Evolutionary conservation across 2,888 invertebrate genomes (phyloP), one percentile per base, ranked within the genome.

Genomic region (Hirudinaria manillensis): DNA sequence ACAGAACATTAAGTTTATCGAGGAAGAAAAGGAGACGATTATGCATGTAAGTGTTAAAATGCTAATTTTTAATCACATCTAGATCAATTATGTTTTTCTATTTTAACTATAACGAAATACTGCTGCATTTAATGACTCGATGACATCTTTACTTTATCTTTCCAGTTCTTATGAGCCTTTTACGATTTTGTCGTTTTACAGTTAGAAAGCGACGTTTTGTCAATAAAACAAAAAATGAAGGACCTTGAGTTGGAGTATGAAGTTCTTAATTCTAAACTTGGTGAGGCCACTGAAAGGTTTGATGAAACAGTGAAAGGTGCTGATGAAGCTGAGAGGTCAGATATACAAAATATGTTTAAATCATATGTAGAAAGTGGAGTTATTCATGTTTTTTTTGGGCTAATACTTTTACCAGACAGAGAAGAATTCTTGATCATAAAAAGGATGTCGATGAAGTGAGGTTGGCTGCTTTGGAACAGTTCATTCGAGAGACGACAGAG

Each of bases 231-330:
- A 21, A 70, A 36, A 55, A 55, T 75, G 55, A 56, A 75, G 34
- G 32, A 32, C 21, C 45, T 34, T 38, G 71, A 53, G 27, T 32
- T 38, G 27, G 75, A 75, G 32, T 71, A 66, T 34, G 75, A 71
- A 71, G 55, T 72, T 7, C 53, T 75, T n/a, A 65, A 72, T 61
- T 38, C 51, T 13, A 75, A 72, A 34, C 38, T 72, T 19, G 72
- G 36, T 36, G 72, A 71, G 27, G 72, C 75, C 0, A n/a, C 65
- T 27, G 72, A 75, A 32, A 75, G 72, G 36, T 75, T 72, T 66
- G 72, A 75, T 27, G 75, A 75, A 45, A 75, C 75, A 27, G 75
- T 75, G 21, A 75, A 75, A 75, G 65, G 56, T 61, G 75, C 75
- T 3, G 75, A 75, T 55, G 71, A 75, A 65, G 53, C 72, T 75